These are phyloP conservation scores for Troides aeacus DNA, from an alignment of 2,888 invertebrate genomes.

Conservation along the genomic window DNA sequence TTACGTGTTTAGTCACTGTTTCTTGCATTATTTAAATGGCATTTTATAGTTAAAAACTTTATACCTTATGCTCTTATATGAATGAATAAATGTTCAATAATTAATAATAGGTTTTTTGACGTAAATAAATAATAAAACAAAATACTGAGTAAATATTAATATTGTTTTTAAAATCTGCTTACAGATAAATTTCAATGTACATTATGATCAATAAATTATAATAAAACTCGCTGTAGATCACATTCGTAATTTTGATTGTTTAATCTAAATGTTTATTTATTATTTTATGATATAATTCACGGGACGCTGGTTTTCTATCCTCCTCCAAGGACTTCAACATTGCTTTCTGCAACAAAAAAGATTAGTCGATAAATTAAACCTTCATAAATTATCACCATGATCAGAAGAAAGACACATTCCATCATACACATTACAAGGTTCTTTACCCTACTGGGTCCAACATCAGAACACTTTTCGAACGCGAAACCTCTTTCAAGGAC, in stretches of 20 bases:
- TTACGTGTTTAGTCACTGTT: no score
- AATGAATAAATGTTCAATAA: no score
- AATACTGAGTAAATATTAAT: neutral
- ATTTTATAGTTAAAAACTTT: no score
- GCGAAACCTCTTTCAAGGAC: no score
- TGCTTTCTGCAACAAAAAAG: conserved; percentile 55
- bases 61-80: no score
- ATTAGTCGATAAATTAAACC: neutral
- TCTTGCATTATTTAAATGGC: no score
- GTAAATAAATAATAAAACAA: neutral
- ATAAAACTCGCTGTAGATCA: neutral
- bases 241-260: conserved; percentile 2
- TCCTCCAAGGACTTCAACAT: conserved; percentile 53
- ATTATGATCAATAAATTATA: neutral
- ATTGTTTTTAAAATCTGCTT: neutral
- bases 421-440: no score
- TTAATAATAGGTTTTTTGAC: no score
- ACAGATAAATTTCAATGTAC: neutral
- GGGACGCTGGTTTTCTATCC: conserved; percentile 45
- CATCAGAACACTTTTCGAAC: no score
- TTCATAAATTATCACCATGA: conserved; percentile 4
- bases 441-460: no score
- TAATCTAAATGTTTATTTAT: no score
- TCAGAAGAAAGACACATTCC: no score
- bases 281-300: conserved; percentile 51